Conservation (phyloP, 2,888 invertebrate genomes). For the Leistus spinibarbis region DNA sequence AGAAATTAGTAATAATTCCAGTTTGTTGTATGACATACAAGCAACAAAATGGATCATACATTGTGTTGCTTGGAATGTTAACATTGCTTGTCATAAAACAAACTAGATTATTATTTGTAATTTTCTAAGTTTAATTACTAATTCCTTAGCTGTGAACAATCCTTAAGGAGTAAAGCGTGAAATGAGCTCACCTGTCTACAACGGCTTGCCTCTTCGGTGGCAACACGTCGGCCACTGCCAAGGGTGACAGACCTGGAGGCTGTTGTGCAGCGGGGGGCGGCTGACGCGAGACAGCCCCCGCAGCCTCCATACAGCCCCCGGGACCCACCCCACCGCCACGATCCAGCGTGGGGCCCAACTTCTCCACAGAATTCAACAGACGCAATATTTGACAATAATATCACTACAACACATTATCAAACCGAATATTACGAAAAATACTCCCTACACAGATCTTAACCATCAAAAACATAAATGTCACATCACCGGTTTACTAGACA, state of each 20-base stretch:
- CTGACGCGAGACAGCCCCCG: slow-evolving; percentile 71
- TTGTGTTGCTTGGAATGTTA: too few species aligned
- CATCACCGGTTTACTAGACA: slow-evolving; percentile 5
- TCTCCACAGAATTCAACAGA: slow-evolving; percentile 38
- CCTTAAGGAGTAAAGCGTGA: background rate
- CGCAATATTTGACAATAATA: slow-evolving; percentile 20
- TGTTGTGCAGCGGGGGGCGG: slow-evolving; percentile 68
- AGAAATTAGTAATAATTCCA: too few species aligned
- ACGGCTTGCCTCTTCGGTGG: slow-evolving; percentile 84
- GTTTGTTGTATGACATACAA: too few species aligned
- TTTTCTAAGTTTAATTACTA: too few species aligned
- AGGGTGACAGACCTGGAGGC: slow-evolving; percentile 67
- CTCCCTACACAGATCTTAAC: background rate
- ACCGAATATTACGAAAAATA: background rate
- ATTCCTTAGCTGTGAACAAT: too few species aligned
- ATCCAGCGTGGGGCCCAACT: slow-evolving; percentile 54
- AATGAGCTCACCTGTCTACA: slow-evolving; percentile 70
- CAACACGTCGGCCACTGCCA: slow-evolving; percentile 70
- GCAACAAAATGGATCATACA: too few species aligned
- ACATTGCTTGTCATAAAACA: too few species aligned
- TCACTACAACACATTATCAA: background rate
- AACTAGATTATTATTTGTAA: too few species aligned
- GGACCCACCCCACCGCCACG: slow-evolving; percentile 59
- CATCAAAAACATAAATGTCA: background rate
- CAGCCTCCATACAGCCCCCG: slow-evolving; percentile 81